Conservation (phyloP, 2,888 invertebrate species). For the Polydrusus cervinus region DNA sequence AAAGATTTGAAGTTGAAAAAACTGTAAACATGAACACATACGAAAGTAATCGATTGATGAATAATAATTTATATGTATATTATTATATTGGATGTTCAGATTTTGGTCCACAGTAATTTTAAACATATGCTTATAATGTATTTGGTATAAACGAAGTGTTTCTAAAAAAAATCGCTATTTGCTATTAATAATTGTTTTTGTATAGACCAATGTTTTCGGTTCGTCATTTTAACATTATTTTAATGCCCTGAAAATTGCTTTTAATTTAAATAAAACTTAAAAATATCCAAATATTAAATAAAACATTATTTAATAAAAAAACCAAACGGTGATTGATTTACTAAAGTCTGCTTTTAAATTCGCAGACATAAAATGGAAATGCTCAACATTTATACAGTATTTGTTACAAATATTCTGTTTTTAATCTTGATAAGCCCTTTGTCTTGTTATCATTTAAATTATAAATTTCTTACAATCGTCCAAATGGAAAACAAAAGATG, state of each 20-base stretch:
- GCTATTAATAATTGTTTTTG: too few relatives aligned
- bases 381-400: too few relatives aligned
- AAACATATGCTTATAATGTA: conserved; percentile 15
- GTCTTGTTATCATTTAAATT: conserved; percentile 9
- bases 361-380: too few relatives aligned
- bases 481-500: conserved; percentile 57
- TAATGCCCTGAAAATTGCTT: too few relatives aligned
- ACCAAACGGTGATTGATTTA: too few relatives aligned
- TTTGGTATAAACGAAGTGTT: neutral
- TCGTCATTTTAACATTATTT: too few relatives aligned
- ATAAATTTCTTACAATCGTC: conserved; percentile 50
- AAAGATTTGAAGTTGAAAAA: conserved; percentile 26
- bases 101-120: conserved; percentile 33
- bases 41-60: conserved; percentile 22
- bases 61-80: conserved; percentile 15
- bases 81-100: too few relatives aligned
- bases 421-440: neutral
- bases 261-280: neutral
- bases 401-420: neutral
- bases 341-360: too few relatives aligned
- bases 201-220: too few relatives aligned
- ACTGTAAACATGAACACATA: conserved; percentile 14
- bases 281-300: neutral
- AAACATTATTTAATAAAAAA: too few relatives aligned
- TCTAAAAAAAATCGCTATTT: neutral